A percentile compares a stretch with the other conserved stretches of the same genome.
These are phyloP conservation scores for Congeria kusceri DNA, from an alignment of 2,888 invertebrate species.

Conservation along the genomic window DNA sequence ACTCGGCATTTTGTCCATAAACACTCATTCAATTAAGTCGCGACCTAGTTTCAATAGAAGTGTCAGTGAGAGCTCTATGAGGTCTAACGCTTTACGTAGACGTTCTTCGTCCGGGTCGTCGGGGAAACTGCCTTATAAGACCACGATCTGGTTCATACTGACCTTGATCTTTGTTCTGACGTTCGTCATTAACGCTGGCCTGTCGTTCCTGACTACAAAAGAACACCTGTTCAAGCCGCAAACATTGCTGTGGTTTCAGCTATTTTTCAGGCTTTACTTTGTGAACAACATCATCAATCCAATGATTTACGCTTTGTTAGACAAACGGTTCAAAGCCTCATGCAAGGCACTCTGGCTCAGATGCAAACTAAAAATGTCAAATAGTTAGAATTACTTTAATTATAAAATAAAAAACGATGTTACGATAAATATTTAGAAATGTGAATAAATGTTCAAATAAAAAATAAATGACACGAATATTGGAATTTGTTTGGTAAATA, in stretches of 20 bases:
- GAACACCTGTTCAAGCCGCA: constrained; percentile 18
- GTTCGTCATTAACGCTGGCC: constrained; percentile 39
- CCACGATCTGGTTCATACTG: constrained; percentile 56
- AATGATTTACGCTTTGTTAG: constrained; percentile 40
- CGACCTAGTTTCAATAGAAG: constrained; percentile 22
- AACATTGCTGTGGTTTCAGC: constrained; percentile 14
- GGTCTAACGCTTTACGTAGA: constrained; percentile 16
- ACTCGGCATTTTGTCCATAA: too few species aligned
- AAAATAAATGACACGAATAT: too few species aligned
- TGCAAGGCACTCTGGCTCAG: constrained; percentile 16
- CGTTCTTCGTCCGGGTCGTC: constrained; percentile 24
- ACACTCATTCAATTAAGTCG: background rate
- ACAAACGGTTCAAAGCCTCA: constrained; percentile 44
- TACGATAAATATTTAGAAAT: too few species aligned
- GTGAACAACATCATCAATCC: constrained; percentile 56
- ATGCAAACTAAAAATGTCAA: too few species aligned
- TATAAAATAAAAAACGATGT: too few species aligned
- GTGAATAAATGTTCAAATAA: too few species aligned
- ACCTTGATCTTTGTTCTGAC: constrained; percentile 55
- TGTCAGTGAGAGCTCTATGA: constrained; percentile 29
- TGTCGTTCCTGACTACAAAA: constrained; percentile 30
- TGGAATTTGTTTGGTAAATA: too few species aligned
- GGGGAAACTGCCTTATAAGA: constrained; percentile 49
- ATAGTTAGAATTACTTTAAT: too few species aligned
- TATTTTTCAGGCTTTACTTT: constrained; percentile 46